These are phyloP conservation scores for Apamea crenata DNA, from an alignment of 2,888 invertebrate species.

Conservation along the genomic window DNA sequence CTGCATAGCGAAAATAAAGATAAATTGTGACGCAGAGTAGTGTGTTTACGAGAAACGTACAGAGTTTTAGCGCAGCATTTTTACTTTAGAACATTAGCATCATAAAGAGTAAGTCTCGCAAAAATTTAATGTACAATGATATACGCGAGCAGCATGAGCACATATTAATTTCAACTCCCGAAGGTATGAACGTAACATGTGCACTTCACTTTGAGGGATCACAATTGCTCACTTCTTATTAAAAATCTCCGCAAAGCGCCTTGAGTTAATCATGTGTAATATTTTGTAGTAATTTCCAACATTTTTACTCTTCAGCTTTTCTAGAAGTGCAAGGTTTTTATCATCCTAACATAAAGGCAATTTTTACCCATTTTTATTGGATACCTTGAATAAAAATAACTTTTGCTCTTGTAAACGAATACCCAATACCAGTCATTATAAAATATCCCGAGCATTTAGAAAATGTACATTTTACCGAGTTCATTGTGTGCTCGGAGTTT, in stretches of 20 bases:
- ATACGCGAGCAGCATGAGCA: slow-evolving; percentile 31
- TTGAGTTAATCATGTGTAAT: slow-evolving; percentile 40
- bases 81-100: slow-evolving; percentile 56
- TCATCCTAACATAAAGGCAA: not conserved
- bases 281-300: slow-evolving; percentile 34
- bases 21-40: slow-evolving; percentile 40
- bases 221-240: slow-evolving; percentile 56
- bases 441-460: slow-evolving; percentile 30
- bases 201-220: slow-evolving; percentile 48
- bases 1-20: slow-evolving; percentile 41
- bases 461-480: slow-evolving; percentile 40
- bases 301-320: slow-evolving; percentile 15
- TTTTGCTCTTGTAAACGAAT: slow-evolving; percentile 7
- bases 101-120: slow-evolving; percentile 41
- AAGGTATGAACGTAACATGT: slow-evolving; percentile 44
- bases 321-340: slow-evolving; percentile 19
- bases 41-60: slow-evolving; percentile 52
- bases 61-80: slow-evolving; percentile 46
- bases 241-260: slow-evolving; percentile 32
- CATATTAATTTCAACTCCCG: slow-evolving; percentile 44
- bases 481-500: slow-evolving; percentile 26
- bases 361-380: slow-evolving; percentile 6
- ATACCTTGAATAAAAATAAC: not conserved
- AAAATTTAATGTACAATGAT: slow-evolving; percentile 32
- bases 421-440: slow-evolving; percentile 11